Evolutionary conservation across 2,113 vertebrate species (phyloP), one percentile per base, ranked within the genome.

Genomic region (Melanerpes aurifrons): DNA sequence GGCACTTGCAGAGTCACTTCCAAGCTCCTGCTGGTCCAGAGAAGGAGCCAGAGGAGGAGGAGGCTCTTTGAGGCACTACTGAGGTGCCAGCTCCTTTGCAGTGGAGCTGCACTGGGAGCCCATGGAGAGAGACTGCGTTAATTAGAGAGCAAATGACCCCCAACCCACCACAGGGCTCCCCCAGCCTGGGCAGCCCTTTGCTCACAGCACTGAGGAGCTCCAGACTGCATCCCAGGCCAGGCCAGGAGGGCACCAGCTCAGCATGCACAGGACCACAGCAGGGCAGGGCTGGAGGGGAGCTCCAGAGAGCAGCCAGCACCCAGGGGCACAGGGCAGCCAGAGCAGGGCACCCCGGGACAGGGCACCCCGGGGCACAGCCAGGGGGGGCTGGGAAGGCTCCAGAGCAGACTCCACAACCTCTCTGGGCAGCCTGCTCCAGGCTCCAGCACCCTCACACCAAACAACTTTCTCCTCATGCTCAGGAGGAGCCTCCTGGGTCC

Each of bases 101-200:
- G 14, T 50, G 61, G 72, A 94, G 74, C 40, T 86, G 71, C 72
- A 74, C 61, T 0, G 0, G 75, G 79, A 92, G 47, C 85, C 71
- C 62, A 53, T 9, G 58, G 66, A 81, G 75, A 94, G 78, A 81
- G 77, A 86, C 79, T 81, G 79, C 86, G 82, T 81, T 92, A 92
- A 88, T 95, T 90, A 86, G 85, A 68, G 72, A 91, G 62, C 21
- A 87, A 94, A 95, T 43, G 48, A 94, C 89, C 85, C 82, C 29
- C 25, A 56, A 82, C 72, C 88, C 69, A 5, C 56, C 74, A 10
- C 57, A 72, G 69, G 35, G 25, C n/a, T 29, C 61, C 86, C 66
- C 43, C 62, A 73, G 86, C 59, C 56, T 69, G 40, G 56, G 74
- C 76, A 93, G 80, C 53, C 20, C 0, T 67, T 86, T 47, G 64